phyloP scores from a whole-genome alignment of 2,113 vertebrate genomes.

The Cyphomyrus plagiostoma region DNA sequence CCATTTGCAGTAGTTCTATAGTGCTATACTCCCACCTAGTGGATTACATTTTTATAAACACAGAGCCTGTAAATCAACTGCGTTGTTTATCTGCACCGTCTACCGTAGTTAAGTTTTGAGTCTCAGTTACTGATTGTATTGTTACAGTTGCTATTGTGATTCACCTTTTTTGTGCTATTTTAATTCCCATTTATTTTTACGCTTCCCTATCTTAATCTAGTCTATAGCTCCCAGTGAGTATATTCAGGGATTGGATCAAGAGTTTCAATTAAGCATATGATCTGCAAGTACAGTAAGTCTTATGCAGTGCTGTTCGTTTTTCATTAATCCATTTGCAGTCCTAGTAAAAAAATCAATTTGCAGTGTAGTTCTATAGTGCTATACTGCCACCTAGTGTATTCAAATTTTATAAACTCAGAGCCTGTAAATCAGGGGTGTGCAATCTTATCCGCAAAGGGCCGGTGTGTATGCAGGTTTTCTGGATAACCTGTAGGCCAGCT shows the following conservation, averaged over 20 bases:
- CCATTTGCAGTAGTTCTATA: background rate
- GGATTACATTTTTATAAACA: background rate
- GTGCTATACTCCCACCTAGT: background rate
- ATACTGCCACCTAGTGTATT: too few species aligned
- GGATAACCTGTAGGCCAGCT: too few species aligned
- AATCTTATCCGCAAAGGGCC: too few species aligned
- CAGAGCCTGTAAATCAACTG: background rate
- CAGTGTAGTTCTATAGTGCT: too few species aligned
- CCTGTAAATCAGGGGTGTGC: too few species aligned
- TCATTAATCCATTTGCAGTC: background rate
- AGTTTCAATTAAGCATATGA: background rate
- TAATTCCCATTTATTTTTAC: background rate
- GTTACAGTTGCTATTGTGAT: background rate
- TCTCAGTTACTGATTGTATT: background rate
- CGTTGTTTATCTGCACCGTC: background rate
- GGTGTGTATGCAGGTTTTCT: too few species aligned
- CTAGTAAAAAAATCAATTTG: too few species aligned
- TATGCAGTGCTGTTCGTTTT: background rate
- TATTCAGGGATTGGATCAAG: background rate
- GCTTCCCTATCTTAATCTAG: background rate
- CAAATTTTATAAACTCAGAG: too few species aligned
- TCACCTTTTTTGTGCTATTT: background rate
- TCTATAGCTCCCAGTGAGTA: background rate
- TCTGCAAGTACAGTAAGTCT: background rate
- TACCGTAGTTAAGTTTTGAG: background rate